Base-by-base conservation (phyloP, 2,888 invertebrate genomes). In the Criorhina ranunculi region DNA sequence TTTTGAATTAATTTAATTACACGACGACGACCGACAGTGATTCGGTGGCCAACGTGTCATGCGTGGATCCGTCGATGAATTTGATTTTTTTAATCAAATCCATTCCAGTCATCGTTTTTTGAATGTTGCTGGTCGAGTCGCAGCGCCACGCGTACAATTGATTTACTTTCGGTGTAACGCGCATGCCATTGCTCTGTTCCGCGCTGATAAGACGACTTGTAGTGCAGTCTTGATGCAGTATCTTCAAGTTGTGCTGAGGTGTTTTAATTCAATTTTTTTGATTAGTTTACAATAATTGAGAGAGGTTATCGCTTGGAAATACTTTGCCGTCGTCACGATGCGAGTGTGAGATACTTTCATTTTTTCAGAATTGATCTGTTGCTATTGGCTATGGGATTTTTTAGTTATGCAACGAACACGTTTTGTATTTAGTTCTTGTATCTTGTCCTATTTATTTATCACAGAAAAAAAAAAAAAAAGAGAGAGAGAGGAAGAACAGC, bases 21-120 rank as follows among this genome's bases (percentile, higher is more conserved):
- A 44, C 60, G 42, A 31, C 55, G 49, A 49, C 51, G 51, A 35
- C 19, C 55, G 49, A 49, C 51, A 42, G 35, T 40, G 51, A 31
- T 12, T 46, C 33, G 51, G n/a, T 62, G 57, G 73, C 79, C 79
- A 79, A 79, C 83, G 83, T 83, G 83, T 83, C 83, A 69, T 69
- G 42, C 67, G 62, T 64, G 33, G 17, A 67, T 40, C n/a, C 24
- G 31, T 53, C 35, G 67, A 49, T 35, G 40, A 57, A 57, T 33
- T 76, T 46, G 49, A 49, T 60, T 76, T 70, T 51, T n/a, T 35
- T 64, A 70, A 81, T 35, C 49, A 57, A 75, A 44, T 19, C 57
- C 19, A 70, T 51, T 55, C 59, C 51, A 72, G 60, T 64, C 31
- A 53, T 67, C 42, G 60, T 2, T 46, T 8, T 2, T 46, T 8